Evolutionary conservation across 1,140 invertebrate species (phyloP), one percentile per base, ranked within the genome.

Genomic region (Thalassaphorura encarpata): DNA sequence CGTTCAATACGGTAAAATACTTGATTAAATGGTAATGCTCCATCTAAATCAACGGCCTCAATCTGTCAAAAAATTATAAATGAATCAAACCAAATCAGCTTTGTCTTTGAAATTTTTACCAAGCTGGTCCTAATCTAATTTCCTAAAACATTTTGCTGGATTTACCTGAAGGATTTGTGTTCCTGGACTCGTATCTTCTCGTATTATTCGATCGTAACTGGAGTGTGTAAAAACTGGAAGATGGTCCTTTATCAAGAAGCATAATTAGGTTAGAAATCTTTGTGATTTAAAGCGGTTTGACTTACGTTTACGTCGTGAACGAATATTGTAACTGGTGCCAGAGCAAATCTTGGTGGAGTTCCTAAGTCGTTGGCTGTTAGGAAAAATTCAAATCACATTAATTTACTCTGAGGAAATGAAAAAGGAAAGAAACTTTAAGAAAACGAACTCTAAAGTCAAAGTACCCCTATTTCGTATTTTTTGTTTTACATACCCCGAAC

Each of bases 261-360:
- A n/a, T n/a, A n/a, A n/a, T n/a, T n/a, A n/a, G n/a, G n/a, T n/a
- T n/a, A n/a, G n/a, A n/a, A n/a, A n/a, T n/a, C n/a, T n/a, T n/a
- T n/a, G n/a, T n/a, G n/a, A n/a, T n/a, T n/a, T n/a, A n/a, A n/a
- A n/a, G n/a, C n/a, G n/a, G n/a, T n/a, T n/a, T n/a, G n/a, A n/a
- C n/a, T n/a, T n/a, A n/a, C n/a, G 71, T 95, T 95, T 4, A 84
- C 77, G 70, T 95, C 91, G 63, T 87, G 81, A 2, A 94, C 79
- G 70, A 88, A 89, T 53, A 96, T 78, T 0, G 80, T 78, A 0
- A 94, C 79, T 0, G 81, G 78, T 13, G 83, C 84, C 31, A 86
- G 80, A 0, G 82, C 83, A 33, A 78, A 82, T 8, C 91, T 69
- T 56, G 83, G 78, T 0, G 89, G 89, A 11, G 71, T 76, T 0